Evolutionary conservation across 2,113 vertebrate genomes (phyloP).

Genomic region (Cynopterus brachyotis): DNA sequence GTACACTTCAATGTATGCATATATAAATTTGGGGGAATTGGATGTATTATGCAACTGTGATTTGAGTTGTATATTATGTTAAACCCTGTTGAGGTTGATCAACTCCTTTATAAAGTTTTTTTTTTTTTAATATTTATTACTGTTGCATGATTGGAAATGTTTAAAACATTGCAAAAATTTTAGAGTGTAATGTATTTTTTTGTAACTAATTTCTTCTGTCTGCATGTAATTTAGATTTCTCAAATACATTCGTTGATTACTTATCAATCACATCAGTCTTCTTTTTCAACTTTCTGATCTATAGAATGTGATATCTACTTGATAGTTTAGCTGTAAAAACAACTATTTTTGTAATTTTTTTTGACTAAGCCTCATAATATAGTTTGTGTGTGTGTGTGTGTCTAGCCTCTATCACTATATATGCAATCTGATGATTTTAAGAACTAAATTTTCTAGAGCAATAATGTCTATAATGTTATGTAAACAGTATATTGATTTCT

Average conservation of each 20-base stretch:
- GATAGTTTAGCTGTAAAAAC: slow-evolving; percentile 64
- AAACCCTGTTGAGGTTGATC: slow-evolving; percentile 48
- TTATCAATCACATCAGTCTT: slow-evolving; percentile 70
- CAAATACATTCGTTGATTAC: slow-evolving; percentile 64
- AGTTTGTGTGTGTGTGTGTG: slow-evolving; percentile 40
- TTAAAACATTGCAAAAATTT: slow-evolving; percentile 57
- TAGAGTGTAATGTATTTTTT: slow-evolving; percentile 66
- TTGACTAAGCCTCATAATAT: slow-evolving; percentile 74
- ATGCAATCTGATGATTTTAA: slow-evolving; percentile 80
- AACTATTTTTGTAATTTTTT: slow-evolving; percentile 77
- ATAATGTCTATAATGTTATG: slow-evolving; percentile 76
- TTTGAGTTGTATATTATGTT: slow-evolving; percentile 65
- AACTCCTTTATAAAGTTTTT: slow-evolving; percentile 59
- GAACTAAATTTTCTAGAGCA: slow-evolving; percentile 82
- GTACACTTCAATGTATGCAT: slow-evolving; percentile 38
- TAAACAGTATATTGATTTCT: slow-evolving; percentile 60
- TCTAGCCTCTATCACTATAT: slow-evolving; percentile 71
- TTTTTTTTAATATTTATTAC: slow-evolving; percentile 57
- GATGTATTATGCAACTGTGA: slow-evolving; percentile 36
- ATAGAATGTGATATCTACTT: slow-evolving; percentile 57
- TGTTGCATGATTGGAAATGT: slow-evolving; percentile 70
- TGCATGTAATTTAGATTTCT: slow-evolving; percentile 72
- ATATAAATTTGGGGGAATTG: slow-evolving; percentile 24
- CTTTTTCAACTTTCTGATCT: slow-evolving; percentile 71
- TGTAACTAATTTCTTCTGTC: slow-evolving; percentile 71